Conservation (phyloP, 30 jellyfish, hydroid and myxozoan genomes). For the Aurelia sp. region DNA sequence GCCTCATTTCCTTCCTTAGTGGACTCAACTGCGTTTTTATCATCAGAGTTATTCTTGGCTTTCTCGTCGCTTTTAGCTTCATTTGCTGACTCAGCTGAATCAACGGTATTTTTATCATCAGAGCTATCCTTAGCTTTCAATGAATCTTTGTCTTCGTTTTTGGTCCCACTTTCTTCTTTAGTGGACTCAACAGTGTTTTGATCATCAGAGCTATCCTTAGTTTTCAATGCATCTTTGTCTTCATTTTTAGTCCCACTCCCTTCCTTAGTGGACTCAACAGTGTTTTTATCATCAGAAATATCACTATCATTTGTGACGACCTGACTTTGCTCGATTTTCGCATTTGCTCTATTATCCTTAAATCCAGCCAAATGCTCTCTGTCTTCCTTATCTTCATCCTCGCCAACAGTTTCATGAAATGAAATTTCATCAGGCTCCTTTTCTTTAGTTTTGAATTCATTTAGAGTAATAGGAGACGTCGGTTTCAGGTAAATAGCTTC, state of each 20-base stretch:
- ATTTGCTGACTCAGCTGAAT: neutral
- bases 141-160: neutral
- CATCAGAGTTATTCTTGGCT: neutral
- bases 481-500: neutral
- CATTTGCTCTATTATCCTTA: neutral
- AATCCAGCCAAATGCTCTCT: neutral
- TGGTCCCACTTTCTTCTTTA: neutral
- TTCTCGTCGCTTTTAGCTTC: neutral
- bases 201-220: neutral
- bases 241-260: neutral
- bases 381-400: neutral
- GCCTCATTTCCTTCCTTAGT: neutral
- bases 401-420: constrained; percentile 28
- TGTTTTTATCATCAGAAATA: neutral
- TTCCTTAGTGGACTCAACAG: neutral
- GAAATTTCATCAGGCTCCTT: constrained; percentile 38
- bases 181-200: too few species aligned
- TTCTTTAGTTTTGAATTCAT: constrained; percentile 35
- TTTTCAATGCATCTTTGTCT: neutral
- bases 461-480: constrained; percentile 18
- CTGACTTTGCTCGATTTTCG: neutral
- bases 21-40: neutral
- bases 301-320: constrained; percentile 23
- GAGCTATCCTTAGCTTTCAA: neutral
- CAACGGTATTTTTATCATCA: neutral